phyloP scores from a whole-genome alignment of 1,140 invertebrate genomes.

The Cheumatopsyche charites region DNA sequence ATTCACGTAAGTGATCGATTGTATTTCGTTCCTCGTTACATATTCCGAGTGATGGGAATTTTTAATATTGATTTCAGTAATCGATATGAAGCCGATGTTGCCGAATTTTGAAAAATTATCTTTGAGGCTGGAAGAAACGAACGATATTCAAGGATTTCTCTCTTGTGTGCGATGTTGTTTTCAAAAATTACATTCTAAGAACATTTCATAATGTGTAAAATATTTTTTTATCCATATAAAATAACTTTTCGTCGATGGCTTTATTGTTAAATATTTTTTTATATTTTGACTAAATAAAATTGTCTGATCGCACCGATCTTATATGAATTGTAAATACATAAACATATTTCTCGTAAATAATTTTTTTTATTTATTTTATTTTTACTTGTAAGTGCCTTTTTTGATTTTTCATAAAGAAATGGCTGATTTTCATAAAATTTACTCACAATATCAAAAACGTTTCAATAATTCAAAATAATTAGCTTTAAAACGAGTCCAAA shows the following conservation, averaged over 20 bases:
- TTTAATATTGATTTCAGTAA: slow-evolving; percentile 27
- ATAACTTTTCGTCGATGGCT: neutral
- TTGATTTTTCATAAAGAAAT: no score
- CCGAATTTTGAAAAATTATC: slow-evolving; percentile 30
- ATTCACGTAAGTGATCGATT: slow-evolving; percentile 6
- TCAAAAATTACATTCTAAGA: neutral
- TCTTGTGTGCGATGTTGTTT: slow-evolving; percentile 41
- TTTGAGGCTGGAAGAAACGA: slow-evolving; percentile 39
- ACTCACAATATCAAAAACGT: no score
- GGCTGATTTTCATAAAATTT: no score
- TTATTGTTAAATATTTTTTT: neutral
- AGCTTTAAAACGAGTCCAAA: no score
- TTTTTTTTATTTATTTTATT: no score
- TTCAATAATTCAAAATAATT: no score
- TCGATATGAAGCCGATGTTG: slow-evolving; percentile 41
- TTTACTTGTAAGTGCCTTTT: no score
- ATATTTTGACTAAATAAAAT: neutral
- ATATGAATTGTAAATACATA: no score
- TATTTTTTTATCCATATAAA: neutral
- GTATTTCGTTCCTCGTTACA: neutral
- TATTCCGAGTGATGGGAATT: neutral
- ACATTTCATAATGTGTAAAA: neutral
- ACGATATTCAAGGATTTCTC: slow-evolving; percentile 41
- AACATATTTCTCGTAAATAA: no score
- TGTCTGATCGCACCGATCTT: no score